Evolutionary conservation across 2,113 vertebrate species (phyloP), one percentile per base, ranked within the genome.

Genomic region (Reinhardtius hippoglossoides): DNA sequence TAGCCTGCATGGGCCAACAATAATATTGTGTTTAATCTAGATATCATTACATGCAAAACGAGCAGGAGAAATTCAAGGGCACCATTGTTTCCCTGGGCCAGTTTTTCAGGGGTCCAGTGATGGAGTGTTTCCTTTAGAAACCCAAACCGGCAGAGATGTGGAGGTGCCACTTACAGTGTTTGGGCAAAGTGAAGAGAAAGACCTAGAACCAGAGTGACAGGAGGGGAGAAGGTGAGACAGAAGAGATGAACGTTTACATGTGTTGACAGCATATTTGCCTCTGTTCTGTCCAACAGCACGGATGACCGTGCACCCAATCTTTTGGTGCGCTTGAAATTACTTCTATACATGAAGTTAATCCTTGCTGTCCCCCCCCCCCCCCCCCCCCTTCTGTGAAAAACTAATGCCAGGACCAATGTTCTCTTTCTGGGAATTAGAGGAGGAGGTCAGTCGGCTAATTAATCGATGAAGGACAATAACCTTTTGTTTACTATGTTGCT

Each of bases 11-110:
- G 76, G 79, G 87, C 94, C 93, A 93, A 92, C 74, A 92, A 92
- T 89, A 95, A 94, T 93, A 93, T 92, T 92, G 80, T 89, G 71
- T 87, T 93, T 93, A 92, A 94, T 93, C 91, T 93, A 90, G 90
- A 93, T 94, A 92, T 88, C 87, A 86, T 93, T 93, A 87, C 90
- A 92, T 92, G 82, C 90, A 89, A 93, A 92, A 90, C 63, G 85
- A 92, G 85, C 67, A 44, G 83, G 76, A 86, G 54, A 90, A 89
- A 90, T 92, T 92, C 89, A 94, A 93, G 92, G 89, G 86, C 78
- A 83, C 88, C 91, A 86, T 92, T 94, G 90, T 93, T 91, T 92
- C 73, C 50, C 64, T 78, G 24, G 2, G 56, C 42, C 77, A 81
- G 74, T 70, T 90, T 81, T 87, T 87, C 57, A 68, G 74, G 55